Percentiles rank a stretch among this genome's conserved stretches.
These are phyloP conservation scores for Oconnorella tubifera DNA, from an alignment of 2,888 invertebrate genomes.

Conservation along the genomic window DNA sequence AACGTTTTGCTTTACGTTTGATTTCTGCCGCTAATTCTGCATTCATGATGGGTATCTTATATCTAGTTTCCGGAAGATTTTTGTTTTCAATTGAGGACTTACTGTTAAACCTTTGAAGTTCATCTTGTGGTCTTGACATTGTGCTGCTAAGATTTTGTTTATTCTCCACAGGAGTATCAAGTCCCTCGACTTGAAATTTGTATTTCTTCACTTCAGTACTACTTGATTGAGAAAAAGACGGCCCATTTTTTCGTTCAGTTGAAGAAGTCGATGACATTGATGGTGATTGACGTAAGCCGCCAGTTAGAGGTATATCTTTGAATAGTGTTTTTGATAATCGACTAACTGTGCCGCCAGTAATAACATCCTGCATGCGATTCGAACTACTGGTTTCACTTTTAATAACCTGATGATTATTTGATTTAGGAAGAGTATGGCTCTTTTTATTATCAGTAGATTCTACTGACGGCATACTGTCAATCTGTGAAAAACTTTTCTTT, in stretches of 20 bases:
- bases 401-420: background rate
- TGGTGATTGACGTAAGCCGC: background rate
- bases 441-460: too few species aligned
- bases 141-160: too few species aligned
- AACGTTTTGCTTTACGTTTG: background rate
- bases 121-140: too few species aligned
- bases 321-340: background rate
- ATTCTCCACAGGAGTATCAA: background rate
- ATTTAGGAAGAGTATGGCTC: too few species aligned
- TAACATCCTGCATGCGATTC: background rate
- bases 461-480: too few species aligned
- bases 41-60: too few species aligned
- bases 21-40: background rate
- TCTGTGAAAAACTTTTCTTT: too few species aligned
- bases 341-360: constrained; percentile 10
- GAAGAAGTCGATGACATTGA: background rate
- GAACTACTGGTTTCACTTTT: background rate
- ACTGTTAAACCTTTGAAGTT: background rate
- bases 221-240: background rate
- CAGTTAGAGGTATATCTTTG: background rate
- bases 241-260: background rate
- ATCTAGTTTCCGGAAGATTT: too few species aligned
- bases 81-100: too few species aligned
- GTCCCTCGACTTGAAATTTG: background rate
- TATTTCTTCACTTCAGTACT: background rate